Evolutionary conservation across 37 sponge, comb jelly and placozoan species (phyloP).

Genomic region (Halisarca cf. caerulea): DNA sequence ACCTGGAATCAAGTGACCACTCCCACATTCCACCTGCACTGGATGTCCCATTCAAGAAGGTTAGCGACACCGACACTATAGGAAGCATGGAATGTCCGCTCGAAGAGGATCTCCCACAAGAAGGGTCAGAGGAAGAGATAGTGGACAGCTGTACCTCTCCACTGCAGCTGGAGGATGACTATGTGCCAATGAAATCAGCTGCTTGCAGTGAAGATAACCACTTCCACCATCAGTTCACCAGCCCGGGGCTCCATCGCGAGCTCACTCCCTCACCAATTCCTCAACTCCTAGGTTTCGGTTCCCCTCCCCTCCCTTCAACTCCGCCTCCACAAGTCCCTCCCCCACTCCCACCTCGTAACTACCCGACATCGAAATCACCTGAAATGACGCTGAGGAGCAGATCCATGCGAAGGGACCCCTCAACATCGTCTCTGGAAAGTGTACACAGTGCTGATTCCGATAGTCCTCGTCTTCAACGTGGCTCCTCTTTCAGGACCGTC

Average conservation of each 20-base stretch:
- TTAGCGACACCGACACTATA: not conserved
- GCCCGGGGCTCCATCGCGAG: not conserved
- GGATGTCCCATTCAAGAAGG: no score
- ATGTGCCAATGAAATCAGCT: slow-evolving; percentile 20
- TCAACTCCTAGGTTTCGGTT: not conserved
- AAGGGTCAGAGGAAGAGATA: not conserved
- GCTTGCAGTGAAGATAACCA: not conserved
- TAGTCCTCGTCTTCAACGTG: not conserved
- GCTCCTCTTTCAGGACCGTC: not conserved
- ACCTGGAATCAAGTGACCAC: no score
- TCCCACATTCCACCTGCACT: no score
- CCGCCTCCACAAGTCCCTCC: not conserved
- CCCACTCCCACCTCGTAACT: slow-evolving; percentile 13
- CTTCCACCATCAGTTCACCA: not conserved
- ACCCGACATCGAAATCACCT: not conserved
- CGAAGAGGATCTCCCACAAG: no score
- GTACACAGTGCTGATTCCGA: not conserved
- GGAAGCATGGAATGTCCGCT: not conserved
- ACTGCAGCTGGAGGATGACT: slow-evolving; percentile 1
- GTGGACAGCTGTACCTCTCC: not conserved
- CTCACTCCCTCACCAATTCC: not conserved
- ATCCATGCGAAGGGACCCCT: not conserved
- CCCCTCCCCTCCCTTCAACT: not conserved
- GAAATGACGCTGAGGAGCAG: not conserved
- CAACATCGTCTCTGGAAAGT: not conserved